These are phyloP conservation scores for Gymnoscopelus microlampas DNA, from an alignment of 2,797 vertebrate species.

Conservation along the genomic window DNA sequence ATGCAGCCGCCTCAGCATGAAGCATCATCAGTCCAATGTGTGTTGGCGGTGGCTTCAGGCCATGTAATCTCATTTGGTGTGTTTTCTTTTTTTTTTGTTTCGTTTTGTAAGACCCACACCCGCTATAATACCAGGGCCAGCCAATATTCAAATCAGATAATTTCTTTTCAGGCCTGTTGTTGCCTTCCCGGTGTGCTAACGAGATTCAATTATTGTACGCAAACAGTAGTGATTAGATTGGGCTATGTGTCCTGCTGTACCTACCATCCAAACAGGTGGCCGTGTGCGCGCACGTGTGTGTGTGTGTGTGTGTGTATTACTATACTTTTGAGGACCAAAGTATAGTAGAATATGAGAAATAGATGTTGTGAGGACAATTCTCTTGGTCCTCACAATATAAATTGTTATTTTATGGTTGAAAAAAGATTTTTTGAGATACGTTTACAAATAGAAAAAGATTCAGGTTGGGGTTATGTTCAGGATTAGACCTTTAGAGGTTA, in stretches of 20 bases:
- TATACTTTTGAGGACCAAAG: too few species aligned
- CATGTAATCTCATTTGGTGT: slow-evolving; percentile 67
- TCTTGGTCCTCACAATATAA: too few species aligned
- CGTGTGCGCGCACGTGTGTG: slow-evolving; percentile 5
- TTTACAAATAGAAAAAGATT: too few species aligned
- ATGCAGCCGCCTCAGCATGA: slow-evolving; percentile 25
- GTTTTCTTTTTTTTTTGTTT: too few species aligned
- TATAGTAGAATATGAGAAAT: too few species aligned
- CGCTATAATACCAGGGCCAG: slow-evolving; percentile 40
- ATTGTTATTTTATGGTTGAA: too few species aligned
- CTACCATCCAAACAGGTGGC: slow-evolving; percentile 23
- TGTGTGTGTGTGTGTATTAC: too few species aligned
- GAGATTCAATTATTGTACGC: slow-evolving; percentile 62
- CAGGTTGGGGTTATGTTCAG: too few species aligned
- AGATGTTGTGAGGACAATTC: too few species aligned
- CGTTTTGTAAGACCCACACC: slow-evolving; percentile 23
- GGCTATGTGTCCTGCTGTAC: slow-evolving; percentile 32
- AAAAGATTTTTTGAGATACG: too few species aligned
- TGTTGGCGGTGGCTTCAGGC: slow-evolving; percentile 51
- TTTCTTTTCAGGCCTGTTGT: slow-evolving; percentile 36
- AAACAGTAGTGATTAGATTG: slow-evolving; percentile 58
- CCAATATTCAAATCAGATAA: slow-evolving; percentile 58
- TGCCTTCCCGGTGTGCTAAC: slow-evolving; percentile 50
- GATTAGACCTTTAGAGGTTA: too few species aligned
- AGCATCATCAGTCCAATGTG: slow-evolving; percentile 29